Evolutionary conservation across 1,140 invertebrate genomes (phyloP), one percentile per base, ranked within the genome.

Genomic region (Linepithema humile): DNA sequence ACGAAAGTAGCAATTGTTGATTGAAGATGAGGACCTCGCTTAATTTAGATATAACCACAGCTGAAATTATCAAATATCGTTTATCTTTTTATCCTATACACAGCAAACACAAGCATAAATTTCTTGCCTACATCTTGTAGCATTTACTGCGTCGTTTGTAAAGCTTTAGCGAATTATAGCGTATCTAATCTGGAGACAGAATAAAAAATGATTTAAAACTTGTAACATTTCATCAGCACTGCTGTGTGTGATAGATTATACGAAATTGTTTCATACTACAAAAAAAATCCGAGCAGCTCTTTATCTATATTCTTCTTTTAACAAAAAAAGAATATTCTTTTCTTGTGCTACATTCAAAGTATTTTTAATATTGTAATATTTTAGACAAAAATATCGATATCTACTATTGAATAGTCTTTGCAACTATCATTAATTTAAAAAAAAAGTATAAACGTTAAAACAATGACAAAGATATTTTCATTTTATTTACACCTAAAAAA

Each of bases 131-230:
- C n/a, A n/a, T n/a, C n/a, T n/a, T 6, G 17, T 74, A 45, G 23
- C 12, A 3, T 38, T 2, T 74, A 74, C 17, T 64, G 23, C 20
- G 40, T 7, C 20, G n/a, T 64, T 45, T 12, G 7, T 74, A 74
- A 64, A 26, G 40, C 7, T 40, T 40, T 17, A 15, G 3, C 5
- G 12, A 75, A 75, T 45, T 62, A 15, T 12, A 9, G 3, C 3
- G 1, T 62, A 62, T 75, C 57, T 75, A 75, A 75, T 75, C 73
- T 75, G 26, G 2, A 9, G 12, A 62, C 29, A 23, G 26, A 62
- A 17, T 62, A 48, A 75, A 75, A 75, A 45, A 3, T 29, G 2
- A 64, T 23, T 48, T 12, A 38, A 35, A 75, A 38, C 26, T 23
- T 75, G 6, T 20, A 64, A 35, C 29, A 45, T 45, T 48, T 75